A percentile compares a stretch with the other conserved stretches of the same genome.
Evolutionary conservation across 1,140 invertebrate species (phyloP).

Genomic region (Apis dorsata): DNA sequence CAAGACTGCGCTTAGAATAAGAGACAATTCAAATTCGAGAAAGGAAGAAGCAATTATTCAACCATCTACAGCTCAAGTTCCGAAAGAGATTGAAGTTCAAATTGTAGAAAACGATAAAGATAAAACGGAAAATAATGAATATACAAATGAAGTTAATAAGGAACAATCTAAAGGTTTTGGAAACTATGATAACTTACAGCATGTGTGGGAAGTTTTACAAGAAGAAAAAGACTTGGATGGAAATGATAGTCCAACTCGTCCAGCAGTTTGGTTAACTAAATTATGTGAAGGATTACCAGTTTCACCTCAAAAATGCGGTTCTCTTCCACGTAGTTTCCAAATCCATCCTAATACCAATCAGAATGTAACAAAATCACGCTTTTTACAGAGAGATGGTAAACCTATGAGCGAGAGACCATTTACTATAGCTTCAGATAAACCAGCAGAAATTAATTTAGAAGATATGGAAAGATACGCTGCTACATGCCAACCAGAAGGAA

Average conservation of each 20-base stretch:
- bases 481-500: constrained; percentile 79
- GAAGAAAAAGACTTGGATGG: constrained; percentile 56
- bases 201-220: constrained; percentile 77
- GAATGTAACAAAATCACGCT: constrained; percentile 71
- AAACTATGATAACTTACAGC: constrained; percentile 80
- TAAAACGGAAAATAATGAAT: not conserved
- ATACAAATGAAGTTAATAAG: constrained; percentile 41
- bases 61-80: not conserved
- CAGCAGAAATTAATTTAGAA: constrained; percentile 79
- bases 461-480: constrained; percentile 82
- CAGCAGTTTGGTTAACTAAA: constrained; percentile 83
- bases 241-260: constrained; percentile 80
- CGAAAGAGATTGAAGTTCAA: constrained; percentile 5
- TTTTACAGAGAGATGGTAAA: constrained; percentile 77
- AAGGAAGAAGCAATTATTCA: constrained; percentile 43
- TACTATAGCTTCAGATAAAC: constrained; percentile 85
- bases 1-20: constrained; percentile 70
- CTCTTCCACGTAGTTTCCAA: constrained; percentile 87
- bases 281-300: constrained; percentile 80
- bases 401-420: constrained; percentile 82
- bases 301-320: constrained; percentile 85
- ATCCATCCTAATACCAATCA: constrained; percentile 71
- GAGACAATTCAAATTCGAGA: constrained; percentile 65
- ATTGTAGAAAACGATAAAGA: constrained; percentile 9
- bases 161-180: constrained; percentile 63